phyloP scores from a whole-genome alignment of 1,140 invertebrate species.

The Drosophila melanica region DNA sequence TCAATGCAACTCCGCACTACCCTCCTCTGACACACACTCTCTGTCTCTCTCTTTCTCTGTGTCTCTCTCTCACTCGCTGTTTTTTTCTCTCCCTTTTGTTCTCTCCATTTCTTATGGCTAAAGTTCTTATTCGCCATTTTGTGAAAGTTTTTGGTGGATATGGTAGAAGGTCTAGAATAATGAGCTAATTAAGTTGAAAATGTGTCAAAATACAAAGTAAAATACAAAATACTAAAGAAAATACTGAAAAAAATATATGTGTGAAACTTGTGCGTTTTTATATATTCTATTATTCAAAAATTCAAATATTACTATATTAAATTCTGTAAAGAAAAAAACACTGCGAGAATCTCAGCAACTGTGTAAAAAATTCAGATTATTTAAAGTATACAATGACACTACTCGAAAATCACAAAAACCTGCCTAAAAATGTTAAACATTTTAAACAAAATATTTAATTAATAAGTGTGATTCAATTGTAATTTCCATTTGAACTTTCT shows the following conservation, averaged over 20 bases:
- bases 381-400: neutral
- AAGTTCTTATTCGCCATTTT: neutral
- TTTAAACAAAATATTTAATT: no score
- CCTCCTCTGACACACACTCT: conserved; percentile 1
- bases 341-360: neutral
- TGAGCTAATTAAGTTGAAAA: conserved; percentile 26
- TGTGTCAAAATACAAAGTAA: neutral
- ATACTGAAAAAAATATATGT: no score
- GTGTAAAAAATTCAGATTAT: neutral
- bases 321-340: no score
- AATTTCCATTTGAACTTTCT: no score
- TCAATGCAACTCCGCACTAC: conserved; percentile 42
- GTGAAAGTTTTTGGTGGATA: conserved; percentile 17
- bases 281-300: no score
- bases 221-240: neutral
- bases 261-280: no score
- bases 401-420: neutral
- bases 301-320: no score
- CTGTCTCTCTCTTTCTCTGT: neutral
- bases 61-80: neutral
- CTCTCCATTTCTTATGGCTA: neutral
- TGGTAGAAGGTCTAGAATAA: conserved; percentile 2
- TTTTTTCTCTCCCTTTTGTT: neutral
- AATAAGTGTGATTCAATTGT: no score
- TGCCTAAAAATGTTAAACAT: no score